Percentiles rank a stretch among this genome's conserved stretches.
phyloP scores from a whole-genome alignment of 1,140 invertebrate genomes.

The Drosophila obscura region DNA sequence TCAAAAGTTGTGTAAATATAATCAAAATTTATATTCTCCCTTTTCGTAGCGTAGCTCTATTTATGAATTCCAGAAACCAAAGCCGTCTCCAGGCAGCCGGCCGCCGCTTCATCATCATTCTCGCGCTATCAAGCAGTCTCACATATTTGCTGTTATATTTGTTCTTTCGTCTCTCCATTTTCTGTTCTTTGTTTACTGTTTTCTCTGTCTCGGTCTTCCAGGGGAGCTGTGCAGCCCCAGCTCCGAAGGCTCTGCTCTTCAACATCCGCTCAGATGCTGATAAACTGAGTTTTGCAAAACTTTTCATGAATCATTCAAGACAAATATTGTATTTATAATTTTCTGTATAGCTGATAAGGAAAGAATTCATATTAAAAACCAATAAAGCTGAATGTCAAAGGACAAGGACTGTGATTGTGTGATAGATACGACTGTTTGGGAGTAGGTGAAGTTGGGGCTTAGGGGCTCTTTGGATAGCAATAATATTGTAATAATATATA shows the following conservation, averaged over 20 bases:
- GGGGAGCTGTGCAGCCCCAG: conserved; percentile 3
- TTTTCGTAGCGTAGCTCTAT: conserved; percentile 36
- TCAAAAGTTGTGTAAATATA: conserved; percentile 72
- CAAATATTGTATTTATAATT: conserved; percentile 11
- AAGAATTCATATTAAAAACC: conserved; percentile 33
- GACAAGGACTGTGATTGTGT: conserved; percentile 12
- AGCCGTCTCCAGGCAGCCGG: conserved; percentile 8
- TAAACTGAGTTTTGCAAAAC: conserved; percentile 57
- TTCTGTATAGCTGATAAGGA: conserved; percentile 52
- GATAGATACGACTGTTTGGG: conserved; percentile 4
- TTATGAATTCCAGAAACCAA: conserved; percentile 46
- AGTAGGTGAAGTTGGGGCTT: not conserved
- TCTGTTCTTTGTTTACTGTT: conserved; percentile 18
- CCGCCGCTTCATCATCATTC: conserved; percentile 6
- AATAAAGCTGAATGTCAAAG: too few relatives aligned
- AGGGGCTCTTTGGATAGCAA: conserved; percentile 64
- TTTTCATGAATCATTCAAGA: conserved; percentile 34
- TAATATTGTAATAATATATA: conserved; percentile 41
- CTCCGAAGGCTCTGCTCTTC: conserved; percentile 44
- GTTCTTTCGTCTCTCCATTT: conserved; percentile 32
- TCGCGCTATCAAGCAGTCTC: conserved; percentile 68
- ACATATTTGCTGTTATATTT: conserved; percentile 74
- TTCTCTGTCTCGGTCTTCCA: conserved; percentile 1
- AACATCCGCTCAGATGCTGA: conserved; percentile 69
- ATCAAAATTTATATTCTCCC: conserved; percentile 69